A percentile compares a stretch with the other conserved stretches of the same genome.
Conservation (phyloP, 2,888 invertebrate species). For the Drosophila quinaria region DNA sequence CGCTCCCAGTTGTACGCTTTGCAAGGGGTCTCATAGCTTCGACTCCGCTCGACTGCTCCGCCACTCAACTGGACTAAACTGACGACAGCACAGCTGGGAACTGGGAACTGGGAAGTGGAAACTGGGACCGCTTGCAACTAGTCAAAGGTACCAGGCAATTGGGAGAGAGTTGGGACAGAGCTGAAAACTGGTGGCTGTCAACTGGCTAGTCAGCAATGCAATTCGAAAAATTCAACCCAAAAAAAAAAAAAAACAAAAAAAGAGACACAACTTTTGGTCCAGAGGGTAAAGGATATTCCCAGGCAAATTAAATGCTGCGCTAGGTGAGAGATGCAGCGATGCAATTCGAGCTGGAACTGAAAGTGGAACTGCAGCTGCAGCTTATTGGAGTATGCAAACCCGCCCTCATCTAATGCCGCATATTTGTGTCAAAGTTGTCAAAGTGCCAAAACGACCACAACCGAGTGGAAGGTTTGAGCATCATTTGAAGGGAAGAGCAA, state of each 20-base stretch:
- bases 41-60: slow-evolving; percentile 57
- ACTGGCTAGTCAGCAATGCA: slow-evolving; percentile 33
- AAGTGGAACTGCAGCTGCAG: not conserved
- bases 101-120: slow-evolving; percentile 17
- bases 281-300: slow-evolving; percentile 18
- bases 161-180: slow-evolving; percentile 1
- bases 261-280: slow-evolving; percentile 21
- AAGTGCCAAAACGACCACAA: slow-evolving; percentile 50
- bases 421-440: slow-evolving; percentile 65
- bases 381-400: not conserved
- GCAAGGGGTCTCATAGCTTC: slow-evolving; percentile 33
- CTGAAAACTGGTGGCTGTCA: slow-evolving; percentile 42
- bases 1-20: slow-evolving; percentile 69
- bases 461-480: not conserved
- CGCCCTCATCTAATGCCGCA: slow-evolving; percentile 26
- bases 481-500: not conserved
- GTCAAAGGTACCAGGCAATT: slow-evolving; percentile 25
- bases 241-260: not conserved
- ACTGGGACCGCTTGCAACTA: slow-evolving; percentile 13
- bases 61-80: slow-evolving; percentile 75
- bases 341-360: not conserved
- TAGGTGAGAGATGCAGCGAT: slow-evolving; percentile 15
- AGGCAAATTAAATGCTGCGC: slow-evolving; percentile 55
- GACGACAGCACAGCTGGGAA: slow-evolving; percentile 73
- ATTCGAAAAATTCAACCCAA: slow-evolving; percentile 11